Percentiles rank a stretch among this genome's conserved stretches.
Conservation (phyloP, 2,888 invertebrate genomes). For the Drosophila glabriapex region DNA sequence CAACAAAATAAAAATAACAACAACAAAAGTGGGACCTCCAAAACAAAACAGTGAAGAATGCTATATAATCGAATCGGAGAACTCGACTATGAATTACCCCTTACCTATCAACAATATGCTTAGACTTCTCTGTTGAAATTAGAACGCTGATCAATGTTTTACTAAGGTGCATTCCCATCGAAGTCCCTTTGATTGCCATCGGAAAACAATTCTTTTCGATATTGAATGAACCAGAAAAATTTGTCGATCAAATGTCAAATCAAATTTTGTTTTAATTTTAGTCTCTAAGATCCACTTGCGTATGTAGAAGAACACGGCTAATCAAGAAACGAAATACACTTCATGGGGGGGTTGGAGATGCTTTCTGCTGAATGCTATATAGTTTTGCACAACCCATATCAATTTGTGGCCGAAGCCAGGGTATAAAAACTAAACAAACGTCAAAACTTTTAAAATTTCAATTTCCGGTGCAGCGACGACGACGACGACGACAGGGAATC, state of each 20-base stretch:
- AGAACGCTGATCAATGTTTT: not conserved
- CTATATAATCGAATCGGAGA: not conserved
- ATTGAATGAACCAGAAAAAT: not conserved
- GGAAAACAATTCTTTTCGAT: not conserved
- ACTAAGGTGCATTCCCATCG: not conserved
- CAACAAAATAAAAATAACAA: constrained; percentile 12
- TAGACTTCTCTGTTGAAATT: not conserved
- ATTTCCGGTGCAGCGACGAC: constrained; percentile 68
- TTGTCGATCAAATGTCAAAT: not conserved
- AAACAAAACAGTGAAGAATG: not conserved
- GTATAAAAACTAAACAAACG: constrained; percentile 63
- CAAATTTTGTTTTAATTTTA: not conserved
- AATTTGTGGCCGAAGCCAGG: constrained; percentile 15
- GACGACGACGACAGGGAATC: constrained; percentile 34
- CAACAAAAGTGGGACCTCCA: not conserved
- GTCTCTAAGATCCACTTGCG: not conserved
- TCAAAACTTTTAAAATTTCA: constrained; percentile 78
- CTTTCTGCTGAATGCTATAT: not conserved
- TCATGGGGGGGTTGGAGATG: not conserved
- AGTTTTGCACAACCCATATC: not conserved
- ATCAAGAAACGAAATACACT: not conserved
- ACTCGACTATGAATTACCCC: not conserved
- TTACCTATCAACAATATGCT: not conserved
- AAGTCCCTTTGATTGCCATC: not conserved
- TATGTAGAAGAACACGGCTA: not conserved